phyloP scores from a whole-genome alignment of 2,113 vertebrate genomes.

The Fulica atra region DNA sequence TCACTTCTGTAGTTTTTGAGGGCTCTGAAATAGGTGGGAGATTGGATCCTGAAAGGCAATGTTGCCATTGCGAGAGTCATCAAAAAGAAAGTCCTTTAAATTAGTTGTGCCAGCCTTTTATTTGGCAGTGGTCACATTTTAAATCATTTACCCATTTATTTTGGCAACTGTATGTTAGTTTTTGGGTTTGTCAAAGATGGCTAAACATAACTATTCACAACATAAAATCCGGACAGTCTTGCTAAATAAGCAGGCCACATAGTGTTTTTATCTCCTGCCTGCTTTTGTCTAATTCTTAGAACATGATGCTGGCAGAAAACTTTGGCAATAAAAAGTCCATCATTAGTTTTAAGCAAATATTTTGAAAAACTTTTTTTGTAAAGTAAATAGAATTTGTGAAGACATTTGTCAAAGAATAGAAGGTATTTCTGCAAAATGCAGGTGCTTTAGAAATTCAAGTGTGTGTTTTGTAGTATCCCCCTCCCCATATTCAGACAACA shows the following conservation, averaged over 20 bases:
- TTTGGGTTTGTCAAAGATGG: neutral
- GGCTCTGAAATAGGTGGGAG: neutral
- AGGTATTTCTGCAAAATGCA: neutral
- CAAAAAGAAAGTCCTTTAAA: neutral
- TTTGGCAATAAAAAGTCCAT: neutral
- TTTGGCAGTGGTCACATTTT: neutral
- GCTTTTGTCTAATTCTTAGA: neutral
- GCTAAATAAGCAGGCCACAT: neutral
- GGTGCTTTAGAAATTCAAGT: neutral
- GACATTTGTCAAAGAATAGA: neutral
- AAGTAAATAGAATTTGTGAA: neutral
- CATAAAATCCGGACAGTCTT: neutral
- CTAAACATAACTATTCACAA: neutral
- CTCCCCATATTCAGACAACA: accelerated
- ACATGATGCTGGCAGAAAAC: neutral
- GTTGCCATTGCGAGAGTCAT: neutral
- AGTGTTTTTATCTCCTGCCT: neutral
- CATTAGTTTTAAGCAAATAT: neutral
- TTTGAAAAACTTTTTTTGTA: neutral
- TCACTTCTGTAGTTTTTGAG: neutral
- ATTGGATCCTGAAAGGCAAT: neutral
- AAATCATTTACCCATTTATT: neutral
- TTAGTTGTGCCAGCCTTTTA: neutral
- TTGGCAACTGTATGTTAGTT: neutral
- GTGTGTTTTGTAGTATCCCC: neutral